Evolutionary conservation across 2,113 vertebrate genomes (phyloP), one percentile per base, ranked within the genome.

Genomic region (Ciconia stormi): DNA sequence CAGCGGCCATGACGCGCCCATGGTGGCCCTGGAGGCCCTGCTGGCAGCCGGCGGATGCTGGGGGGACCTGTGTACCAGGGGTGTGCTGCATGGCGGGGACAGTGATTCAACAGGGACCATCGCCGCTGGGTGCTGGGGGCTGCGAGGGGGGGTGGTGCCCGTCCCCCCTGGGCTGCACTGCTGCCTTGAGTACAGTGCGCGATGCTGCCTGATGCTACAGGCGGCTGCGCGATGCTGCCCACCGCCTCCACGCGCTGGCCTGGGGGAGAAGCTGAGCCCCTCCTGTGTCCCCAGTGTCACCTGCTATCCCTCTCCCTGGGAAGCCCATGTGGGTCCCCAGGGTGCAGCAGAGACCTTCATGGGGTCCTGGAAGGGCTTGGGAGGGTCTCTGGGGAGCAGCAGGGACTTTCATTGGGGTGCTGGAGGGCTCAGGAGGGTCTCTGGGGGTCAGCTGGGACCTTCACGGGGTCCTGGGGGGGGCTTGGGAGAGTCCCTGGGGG

Each of bases 1-100:
- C 13, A 98, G 98, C 7, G 98, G 99, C 29, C 99, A 99, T 3
- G 98, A 99, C 2, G 98, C 99, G 0, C 99, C 99, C 16, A 99
- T 99, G 98, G 98, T 99, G 30, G 99, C 98, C 5, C 73, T 98
- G 67, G 99, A 99, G 36, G 98, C 98, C 2, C 87, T 99, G 86
- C 97, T 99, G 90, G 98, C 98, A 1, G 98, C 98, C 0, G 98
- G 97, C 0, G 65, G 82, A 0, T 83, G 97, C 97, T 99, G 99
- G 99, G 98, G 97, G 29, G 98, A 99, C 71, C 97, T 99, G 74
- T 98, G 99, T 89, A 97, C 62, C 87, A 59, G 97, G 78, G 96
- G 90, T 2, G 97, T 72, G 78, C 91, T 97, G 78, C 97, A 97
- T 19, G 96, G 96, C 0, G 95, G 96, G 21, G 87, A 96, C 97